Conservation (phyloP, 2,888 invertebrate genomes). For the Caenorhabditis sp. region DNA sequence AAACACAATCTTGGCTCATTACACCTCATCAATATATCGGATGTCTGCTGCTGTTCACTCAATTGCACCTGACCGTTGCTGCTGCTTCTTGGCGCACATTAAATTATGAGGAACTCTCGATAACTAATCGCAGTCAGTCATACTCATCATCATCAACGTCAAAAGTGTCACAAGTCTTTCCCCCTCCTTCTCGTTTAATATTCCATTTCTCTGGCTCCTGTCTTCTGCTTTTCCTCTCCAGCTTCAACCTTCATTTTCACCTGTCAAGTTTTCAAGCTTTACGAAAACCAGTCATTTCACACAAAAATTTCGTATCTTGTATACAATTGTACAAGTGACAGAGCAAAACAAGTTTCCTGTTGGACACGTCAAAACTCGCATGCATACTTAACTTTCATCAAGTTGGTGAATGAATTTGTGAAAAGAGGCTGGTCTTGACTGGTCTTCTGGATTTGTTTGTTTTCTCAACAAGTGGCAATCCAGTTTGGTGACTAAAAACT, state of each 20-base stretch:
- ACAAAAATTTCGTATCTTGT: neutral
- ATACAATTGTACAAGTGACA: slow-evolving; percentile 6
- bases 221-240: slow-evolving; percentile 7
- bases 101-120: slow-evolving; percentile 61
- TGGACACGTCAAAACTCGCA: slow-evolving; percentile 56
- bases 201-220: slow-evolving; percentile 17
- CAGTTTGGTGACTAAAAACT: neutral
- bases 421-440: slow-evolving; percentile 10
- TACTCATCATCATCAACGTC: slow-evolving; percentile 66
- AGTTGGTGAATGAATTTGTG: slow-evolving; percentile 57
- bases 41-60: slow-evolving; percentile 37
- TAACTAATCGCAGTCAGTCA: slow-evolving; percentile 59
- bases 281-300: neutral
- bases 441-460: slow-evolving; percentile 53
- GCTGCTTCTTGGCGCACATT: slow-evolving; percentile 61
- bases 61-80: slow-evolving; percentile 60
- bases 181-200: slow-evolving; percentile 61
- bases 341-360: slow-evolving; percentile 50
- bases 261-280: slow-evolving; percentile 15
- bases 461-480: neutral
- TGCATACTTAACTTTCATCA: slow-evolving; percentile 63
- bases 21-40: slow-evolving; percentile 31
- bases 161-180: slow-evolving; percentile 53
- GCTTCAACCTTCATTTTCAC: slow-evolving; percentile 28
- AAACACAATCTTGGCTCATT: slow-evolving; percentile 41